Base-by-base conservation (phyloP, 1,140 invertebrate genomes). In the Drosophila lacertosa region DNA sequence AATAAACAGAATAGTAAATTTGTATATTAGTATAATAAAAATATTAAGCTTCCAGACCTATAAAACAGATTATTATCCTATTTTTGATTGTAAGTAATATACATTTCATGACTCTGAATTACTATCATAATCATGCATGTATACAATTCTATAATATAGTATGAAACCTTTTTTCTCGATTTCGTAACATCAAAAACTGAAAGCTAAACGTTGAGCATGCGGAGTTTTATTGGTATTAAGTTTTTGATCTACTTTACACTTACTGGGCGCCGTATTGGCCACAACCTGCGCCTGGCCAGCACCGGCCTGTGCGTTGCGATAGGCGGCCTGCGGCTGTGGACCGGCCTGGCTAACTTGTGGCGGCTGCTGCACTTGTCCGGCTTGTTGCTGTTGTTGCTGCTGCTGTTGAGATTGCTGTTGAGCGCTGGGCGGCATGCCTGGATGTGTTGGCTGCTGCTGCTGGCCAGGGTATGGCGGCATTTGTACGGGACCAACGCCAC, bases 361-460 rank as follows among this genome's bases (percentile, higher is more conserved):
- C 37, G 66, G 54, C 20, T 81, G 88, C 16, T 77, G 74, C 24
- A 72, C 48, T 16, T 72, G 73, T 2, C 60, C 65, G 1, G 20
- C 91, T 55, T 79, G 92, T 47, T 77, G 62, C 9, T 74, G 80
- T 4, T 74, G 77, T 5, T 78, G 76, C 1, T 79, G 76, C 11
- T 81, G 68, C 6, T 79, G 92, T n/a, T 92, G 92, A 45, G 92
- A 92, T 90, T 92, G 92, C 74, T 89, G 92, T 76, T 89, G 78
- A 13, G 79, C 71, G 42, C 67, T 74, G 7, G 90, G 75, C 40
- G 84, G 72, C 89, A 91, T 78, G 66, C 93, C 92, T 20, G 88
- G 78, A 80, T 89, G 80, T 18, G 77, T 78, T 54, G 64, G 62
- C 53, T 74, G 60, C 11, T 72, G 76, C 20, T 71, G 81, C 33